phyloP scores from a whole-genome alignment of 2,797 vertebrate species.

The Synaphobranchus kaupii region DNA sequence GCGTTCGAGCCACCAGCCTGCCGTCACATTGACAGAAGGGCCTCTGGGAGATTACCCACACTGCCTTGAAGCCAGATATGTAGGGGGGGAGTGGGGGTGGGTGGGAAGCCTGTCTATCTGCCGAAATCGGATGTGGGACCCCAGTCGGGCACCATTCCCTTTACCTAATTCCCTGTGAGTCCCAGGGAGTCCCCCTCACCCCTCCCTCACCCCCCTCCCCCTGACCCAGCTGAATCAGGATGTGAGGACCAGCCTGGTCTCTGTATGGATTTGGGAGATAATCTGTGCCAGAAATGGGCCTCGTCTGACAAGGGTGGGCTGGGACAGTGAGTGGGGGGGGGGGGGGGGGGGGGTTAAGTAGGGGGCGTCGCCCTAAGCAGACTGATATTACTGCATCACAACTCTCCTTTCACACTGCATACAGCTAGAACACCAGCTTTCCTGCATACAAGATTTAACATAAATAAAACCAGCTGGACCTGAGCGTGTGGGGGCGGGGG shows the following conservation, averaged over 20 bases:
- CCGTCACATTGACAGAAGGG: background rate
- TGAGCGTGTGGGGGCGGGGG: background rate
- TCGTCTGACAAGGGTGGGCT: background rate
- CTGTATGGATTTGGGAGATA: slow-evolving; percentile 10
- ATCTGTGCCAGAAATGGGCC: background rate
- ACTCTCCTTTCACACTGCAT: background rate
- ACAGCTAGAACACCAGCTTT: background rate
- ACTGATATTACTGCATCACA: background rate
- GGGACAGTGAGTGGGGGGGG: background rate
- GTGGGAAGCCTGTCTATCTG: background rate
- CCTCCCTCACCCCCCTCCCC: background rate
- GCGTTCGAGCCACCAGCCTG: background rate
- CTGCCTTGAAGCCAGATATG: background rate
- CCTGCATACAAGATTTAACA: background rate
- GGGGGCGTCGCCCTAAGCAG: background rate
- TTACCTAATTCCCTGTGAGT: background rate
- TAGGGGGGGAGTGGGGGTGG: background rate
- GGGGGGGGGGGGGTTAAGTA: background rate
- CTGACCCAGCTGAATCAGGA: background rate
- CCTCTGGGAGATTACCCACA: background rate
- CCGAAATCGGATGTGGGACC: background rate
- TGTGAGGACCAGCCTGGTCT: background rate
- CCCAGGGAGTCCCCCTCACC: background rate
- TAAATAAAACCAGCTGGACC: slow-evolving; percentile 5
- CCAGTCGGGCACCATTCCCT: background rate